Evolutionary conservation across 2,888 invertebrate genomes (phyloP).

Genomic region (Spodoptera littoralis): DNA sequence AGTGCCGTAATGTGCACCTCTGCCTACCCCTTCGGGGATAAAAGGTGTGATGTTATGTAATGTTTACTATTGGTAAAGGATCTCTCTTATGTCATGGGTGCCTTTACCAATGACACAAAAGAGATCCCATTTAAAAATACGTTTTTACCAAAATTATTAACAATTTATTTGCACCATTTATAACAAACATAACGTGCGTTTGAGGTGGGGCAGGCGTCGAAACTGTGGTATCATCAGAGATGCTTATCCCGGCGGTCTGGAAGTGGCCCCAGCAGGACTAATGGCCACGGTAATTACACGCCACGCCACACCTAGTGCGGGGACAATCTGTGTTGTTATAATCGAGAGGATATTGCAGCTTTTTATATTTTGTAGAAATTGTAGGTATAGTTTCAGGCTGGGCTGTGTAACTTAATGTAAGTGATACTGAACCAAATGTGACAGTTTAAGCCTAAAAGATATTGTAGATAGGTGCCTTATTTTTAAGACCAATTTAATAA

Average conservation of each 20-base stretch:
- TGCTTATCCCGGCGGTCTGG: slow-evolving; percentile 65
- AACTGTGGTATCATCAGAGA: slow-evolving; percentile 66
- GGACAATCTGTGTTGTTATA: not conserved
- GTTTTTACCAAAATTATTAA: slow-evolving; percentile 29
- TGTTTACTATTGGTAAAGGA: too few relatives aligned
- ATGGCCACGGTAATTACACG: slow-evolving; percentile 76
- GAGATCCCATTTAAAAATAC: not conserved
- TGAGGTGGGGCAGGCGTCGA: slow-evolving; percentile 41
- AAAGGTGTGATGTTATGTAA: too few relatives aligned
- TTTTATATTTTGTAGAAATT: not conserved
- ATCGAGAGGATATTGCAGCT: slow-evolving; percentile 8
- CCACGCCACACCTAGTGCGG: slow-evolving; percentile 45
- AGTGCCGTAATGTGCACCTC: too few relatives aligned
- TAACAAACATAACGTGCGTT: slow-evolving; percentile 38
- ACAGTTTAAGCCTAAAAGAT: too few relatives aligned
- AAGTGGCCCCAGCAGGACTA: slow-evolving; percentile 70
- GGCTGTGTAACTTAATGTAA: too few relatives aligned
- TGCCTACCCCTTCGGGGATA: too few relatives aligned
- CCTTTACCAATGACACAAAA: too few relatives aligned
- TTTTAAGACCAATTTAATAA: too few relatives aligned
- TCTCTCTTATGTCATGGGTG: too few relatives aligned
- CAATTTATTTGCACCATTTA: slow-evolving; percentile 34
- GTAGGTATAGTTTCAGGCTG: too few relatives aligned
- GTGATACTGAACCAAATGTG: too few relatives aligned
- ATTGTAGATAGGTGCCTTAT: too few relatives aligned